phyloP scores from a whole-genome alignment of 2,888 invertebrate species.

The Chloromyia formosa region DNA sequence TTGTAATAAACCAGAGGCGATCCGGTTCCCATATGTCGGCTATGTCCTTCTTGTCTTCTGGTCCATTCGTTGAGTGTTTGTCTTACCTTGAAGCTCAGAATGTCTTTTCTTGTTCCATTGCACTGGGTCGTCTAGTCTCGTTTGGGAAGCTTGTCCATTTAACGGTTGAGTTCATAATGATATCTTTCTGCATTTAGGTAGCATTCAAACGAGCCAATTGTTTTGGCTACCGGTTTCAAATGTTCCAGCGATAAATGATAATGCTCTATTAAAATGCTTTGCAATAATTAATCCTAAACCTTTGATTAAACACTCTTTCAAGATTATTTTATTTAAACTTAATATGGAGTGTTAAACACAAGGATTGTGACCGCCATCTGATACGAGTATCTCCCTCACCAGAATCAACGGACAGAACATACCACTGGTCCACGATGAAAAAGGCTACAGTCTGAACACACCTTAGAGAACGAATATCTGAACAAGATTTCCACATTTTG shows the following conservation, averaged over 20 bases:
- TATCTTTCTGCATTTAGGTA: neutral
- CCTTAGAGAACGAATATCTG: neutral
- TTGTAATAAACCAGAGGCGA: constrained; percentile 27
- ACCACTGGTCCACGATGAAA: no score
- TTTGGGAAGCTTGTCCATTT: constrained; percentile 16
- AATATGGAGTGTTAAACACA: no score
- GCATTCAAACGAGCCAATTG: neutral
- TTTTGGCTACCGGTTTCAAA: no score
- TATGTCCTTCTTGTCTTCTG: constrained; percentile 15
- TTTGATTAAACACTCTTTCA: no score
- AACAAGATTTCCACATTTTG: neutral
- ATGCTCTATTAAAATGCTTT: no score
- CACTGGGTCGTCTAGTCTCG: neutral
- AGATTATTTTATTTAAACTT: no score
- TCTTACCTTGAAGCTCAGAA: constrained; percentile 9
- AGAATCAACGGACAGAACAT: no score
- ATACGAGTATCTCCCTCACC: no score
- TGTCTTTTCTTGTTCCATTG: neutral
- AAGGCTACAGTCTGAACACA: neutral
- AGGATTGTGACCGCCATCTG: no score
- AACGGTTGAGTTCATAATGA: neutral
- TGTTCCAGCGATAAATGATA: no score
- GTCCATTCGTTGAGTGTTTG: constrained; percentile 25
- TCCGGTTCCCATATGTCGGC: neutral
- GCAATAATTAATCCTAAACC: no score